A percentile compares a stretch with the other conserved stretches of the same genome.
Conservation (phyloP, 2,113 vertebrate genomes). For the Ramphastos sulfuratus region DNA sequence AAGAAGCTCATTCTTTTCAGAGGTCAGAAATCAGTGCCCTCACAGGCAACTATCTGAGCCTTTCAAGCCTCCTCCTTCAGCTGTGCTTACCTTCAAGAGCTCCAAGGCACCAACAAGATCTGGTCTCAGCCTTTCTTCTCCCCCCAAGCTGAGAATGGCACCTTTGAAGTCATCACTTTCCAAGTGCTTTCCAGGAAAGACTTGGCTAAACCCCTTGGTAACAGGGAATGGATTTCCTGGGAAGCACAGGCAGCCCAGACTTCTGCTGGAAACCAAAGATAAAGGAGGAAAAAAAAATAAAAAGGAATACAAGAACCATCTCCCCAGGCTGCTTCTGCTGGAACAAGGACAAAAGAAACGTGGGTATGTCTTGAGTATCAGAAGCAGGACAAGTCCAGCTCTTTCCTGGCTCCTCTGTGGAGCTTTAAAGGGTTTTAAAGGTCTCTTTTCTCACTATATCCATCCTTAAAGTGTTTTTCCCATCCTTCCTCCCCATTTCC, state of each 20-base stretch:
- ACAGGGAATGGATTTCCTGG: not conserved
- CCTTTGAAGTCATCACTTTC: not conserved
- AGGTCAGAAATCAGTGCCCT: not conserved
- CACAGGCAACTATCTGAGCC: not conserved
- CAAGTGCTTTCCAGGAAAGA: not conserved
- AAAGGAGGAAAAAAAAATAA: not conserved
- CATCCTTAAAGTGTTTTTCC: not conserved
- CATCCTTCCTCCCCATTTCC: not conserved
- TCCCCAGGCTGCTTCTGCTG: not conserved
- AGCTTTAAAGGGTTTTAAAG: not conserved
- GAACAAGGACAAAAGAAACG: not conserved
- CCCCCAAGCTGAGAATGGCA: not conserved
- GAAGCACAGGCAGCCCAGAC: not conserved
- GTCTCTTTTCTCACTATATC: not conserved
- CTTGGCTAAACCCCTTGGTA: not conserved
- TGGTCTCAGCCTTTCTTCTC: not conserved
- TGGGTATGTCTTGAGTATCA: not conserved
- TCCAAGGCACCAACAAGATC: not conserved
- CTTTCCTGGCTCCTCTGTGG: not conserved
- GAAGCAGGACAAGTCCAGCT: not conserved
- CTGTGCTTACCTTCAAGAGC: not conserved
- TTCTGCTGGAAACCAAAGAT: not conserved
- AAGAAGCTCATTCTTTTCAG: not conserved
- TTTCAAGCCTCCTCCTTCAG: not conserved
- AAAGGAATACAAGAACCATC: not conserved